Percentiles rank a stretch among this genome's conserved stretches.
phyloP scores from a whole-genome alignment of 2,797 vertebrate genomes.

The Pangasius sanitwongsei region DNA sequence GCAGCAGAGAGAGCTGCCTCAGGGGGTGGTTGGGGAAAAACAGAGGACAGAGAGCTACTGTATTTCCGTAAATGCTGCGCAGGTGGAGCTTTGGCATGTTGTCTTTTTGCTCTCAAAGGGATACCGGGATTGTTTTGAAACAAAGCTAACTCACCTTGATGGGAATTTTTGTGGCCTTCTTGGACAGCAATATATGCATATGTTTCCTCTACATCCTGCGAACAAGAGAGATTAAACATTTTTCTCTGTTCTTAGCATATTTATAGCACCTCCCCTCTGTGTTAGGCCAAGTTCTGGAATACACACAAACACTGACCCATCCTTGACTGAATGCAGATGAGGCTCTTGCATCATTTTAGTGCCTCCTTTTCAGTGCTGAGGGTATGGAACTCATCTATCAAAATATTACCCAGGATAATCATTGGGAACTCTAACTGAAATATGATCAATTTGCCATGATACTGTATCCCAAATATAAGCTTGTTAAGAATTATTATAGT shows the following conservation, averaged over 20 bases:
- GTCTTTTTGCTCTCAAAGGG: neutral
- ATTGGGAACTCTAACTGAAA: neutral
- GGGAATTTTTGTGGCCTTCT: slow-evolving; percentile 49
- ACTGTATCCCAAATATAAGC: neutral
- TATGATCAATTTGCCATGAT: neutral
- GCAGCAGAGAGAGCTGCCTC: slow-evolving; percentile 19
- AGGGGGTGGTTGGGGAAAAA: slow-evolving; percentile 20
- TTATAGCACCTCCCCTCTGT: neutral
- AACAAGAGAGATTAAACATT: neutral
- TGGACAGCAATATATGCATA: slow-evolving; percentile 32
- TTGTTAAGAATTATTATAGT: neutral
- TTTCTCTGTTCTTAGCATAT: neutral
- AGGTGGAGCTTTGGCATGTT: slow-evolving; percentile 33
- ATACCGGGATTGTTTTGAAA: slow-evolving; percentile 10
- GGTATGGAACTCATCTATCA: neutral
- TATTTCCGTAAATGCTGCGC: slow-evolving; percentile 32
- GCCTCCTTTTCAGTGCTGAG: neutral
- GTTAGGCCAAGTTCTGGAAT: neutral
- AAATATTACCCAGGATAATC: neutral
- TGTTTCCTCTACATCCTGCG: slow-evolving; percentile 58
- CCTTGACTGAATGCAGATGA: neutral
- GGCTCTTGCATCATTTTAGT: neutral
- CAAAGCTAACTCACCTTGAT: slow-evolving; percentile 58
- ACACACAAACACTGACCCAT: neutral
- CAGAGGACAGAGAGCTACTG: slow-evolving; percentile 46